Evolutionary conservation across 2,113 vertebrate species (phyloP).

Genomic region (Malurus alboscapulatus): DNA sequence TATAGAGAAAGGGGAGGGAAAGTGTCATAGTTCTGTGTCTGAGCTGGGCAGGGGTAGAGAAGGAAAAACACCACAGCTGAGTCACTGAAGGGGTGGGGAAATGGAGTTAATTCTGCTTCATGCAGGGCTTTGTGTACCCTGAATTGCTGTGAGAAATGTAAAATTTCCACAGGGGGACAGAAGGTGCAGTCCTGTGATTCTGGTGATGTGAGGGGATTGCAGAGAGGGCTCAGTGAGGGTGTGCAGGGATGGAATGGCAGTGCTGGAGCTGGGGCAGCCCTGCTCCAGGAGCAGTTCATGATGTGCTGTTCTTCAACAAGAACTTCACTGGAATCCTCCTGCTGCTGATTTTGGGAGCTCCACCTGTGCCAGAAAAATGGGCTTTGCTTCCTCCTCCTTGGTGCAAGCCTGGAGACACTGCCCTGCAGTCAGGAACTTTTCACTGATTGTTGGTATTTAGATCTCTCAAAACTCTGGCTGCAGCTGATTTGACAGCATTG

Average conservation of each 20-base stretch:
- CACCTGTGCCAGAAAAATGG: not conserved
- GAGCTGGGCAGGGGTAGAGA: not conserved
- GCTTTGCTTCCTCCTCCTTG: not conserved
- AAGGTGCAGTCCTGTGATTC: not conserved
- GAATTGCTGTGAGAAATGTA: not conserved
- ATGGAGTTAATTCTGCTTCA: not conserved
- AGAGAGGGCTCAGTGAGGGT: accelerated
- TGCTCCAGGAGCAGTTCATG: not conserved
- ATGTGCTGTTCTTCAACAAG: not conserved
- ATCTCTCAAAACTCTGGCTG: not conserved
- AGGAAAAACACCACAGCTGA: not conserved
- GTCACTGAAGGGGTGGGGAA: not conserved
- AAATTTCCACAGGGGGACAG: not conserved
- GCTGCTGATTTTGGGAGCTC: not conserved
- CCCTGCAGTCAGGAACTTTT: not conserved
- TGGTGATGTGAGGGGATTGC: not conserved
- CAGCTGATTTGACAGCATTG: not conserved
- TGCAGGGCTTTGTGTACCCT: not conserved
- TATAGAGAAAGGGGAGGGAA: not conserved
- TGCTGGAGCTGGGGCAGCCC: not conserved
- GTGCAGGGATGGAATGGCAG: not conserved
- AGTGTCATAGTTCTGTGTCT: not conserved
- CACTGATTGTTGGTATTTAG: not conserved
- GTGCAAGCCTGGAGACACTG: not conserved
- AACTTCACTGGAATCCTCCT: not conserved